These are phyloP conservation scores for Donacobius atricapilla DNA, from an alignment of 2,113 vertebrate genomes.

Conservation along the genomic window DNA sequence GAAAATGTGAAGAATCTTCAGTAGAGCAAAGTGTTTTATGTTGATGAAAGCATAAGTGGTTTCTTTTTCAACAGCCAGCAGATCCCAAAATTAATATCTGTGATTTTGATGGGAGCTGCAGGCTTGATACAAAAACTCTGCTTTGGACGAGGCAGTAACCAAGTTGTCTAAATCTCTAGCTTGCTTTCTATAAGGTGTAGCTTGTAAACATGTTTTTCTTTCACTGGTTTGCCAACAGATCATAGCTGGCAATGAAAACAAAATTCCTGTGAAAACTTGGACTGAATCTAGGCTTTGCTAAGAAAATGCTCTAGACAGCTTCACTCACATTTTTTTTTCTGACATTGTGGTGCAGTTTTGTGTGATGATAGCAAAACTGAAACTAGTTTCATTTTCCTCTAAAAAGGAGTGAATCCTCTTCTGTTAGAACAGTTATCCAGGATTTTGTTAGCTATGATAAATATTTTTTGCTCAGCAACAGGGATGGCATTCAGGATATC, in stretches of 20 bases:
- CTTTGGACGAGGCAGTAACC: not conserved
- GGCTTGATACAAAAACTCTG: not conserved
- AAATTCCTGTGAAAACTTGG: not conserved
- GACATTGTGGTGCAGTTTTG: not conserved
- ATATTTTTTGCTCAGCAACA: conserved; percentile 42
- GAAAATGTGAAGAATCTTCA: not conserved
- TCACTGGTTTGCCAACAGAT: not conserved
- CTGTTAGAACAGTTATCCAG: not conserved
- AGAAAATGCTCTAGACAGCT: not conserved
- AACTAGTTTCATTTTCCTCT: not conserved
- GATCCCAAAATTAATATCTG: not conserved
- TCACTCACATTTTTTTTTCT: not conserved
- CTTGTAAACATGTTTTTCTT: not conserved
- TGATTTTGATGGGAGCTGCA: not conserved
- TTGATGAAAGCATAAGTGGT: not conserved
- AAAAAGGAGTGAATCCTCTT: not conserved
- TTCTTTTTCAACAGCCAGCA: not conserved
- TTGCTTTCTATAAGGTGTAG: not conserved
- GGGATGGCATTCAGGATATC: conserved; percentile 19
- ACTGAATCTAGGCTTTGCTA: not conserved
- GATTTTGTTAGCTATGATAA: conserved; percentile 31
- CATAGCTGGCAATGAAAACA: not conserved
- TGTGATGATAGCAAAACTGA: not conserved
- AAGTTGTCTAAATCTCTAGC: not conserved
- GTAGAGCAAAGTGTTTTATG: not conserved